Base-by-base conservation (phyloP, 2,888 invertebrate species). In the Aporophyla nigra region DNA sequence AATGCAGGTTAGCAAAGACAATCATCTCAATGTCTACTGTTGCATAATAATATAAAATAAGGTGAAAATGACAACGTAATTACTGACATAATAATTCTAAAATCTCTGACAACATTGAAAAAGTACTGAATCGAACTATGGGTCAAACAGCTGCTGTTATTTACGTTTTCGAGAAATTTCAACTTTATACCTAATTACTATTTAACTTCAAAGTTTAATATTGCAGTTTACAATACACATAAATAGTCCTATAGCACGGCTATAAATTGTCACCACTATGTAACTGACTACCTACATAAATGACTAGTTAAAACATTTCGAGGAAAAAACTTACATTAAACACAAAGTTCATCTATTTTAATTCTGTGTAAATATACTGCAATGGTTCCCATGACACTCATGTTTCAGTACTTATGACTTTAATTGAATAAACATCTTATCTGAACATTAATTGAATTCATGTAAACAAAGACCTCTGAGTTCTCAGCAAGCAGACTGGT, bases 301-400 rank as follows among this genome's bases (percentile, higher is more conserved):
- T 67, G 33, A 40, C 61, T 53, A 65, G 63, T 80, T 49, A 21
- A 27, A 63, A 66, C 49, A 76, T 78, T 74, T 83, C 12, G 16
- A 83, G 83, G 79, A 82, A 79, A 82, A 33, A 74, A 71, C 70
- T 83, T 56, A 74, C 82, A 53, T 62, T 54, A 33, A 59, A 65
- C 53, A 59, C 24, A 69, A 61, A 33, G 56, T 33, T 51, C 54
- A 72, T 69, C 2, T 62, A 69, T 72, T 43, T 61, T 71, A 56
- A 63, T 74, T 56, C 51, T 59, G 70, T 74, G 70, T 49, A 40
- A 33, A 24, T 76, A 70, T 33, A 71, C 49, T 65, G 68, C 63
- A 73, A 76, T 63, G 67, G 58, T 71, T 76, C 61, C 66, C 83
- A 78, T 72, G 59, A 49, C n/a, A 77, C 68, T 82, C 53, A 49